These are phyloP conservation scores for Papilio dardanus DNA, from an alignment of 1,140 invertebrate genomes.

Conservation along the genomic window DNA sequence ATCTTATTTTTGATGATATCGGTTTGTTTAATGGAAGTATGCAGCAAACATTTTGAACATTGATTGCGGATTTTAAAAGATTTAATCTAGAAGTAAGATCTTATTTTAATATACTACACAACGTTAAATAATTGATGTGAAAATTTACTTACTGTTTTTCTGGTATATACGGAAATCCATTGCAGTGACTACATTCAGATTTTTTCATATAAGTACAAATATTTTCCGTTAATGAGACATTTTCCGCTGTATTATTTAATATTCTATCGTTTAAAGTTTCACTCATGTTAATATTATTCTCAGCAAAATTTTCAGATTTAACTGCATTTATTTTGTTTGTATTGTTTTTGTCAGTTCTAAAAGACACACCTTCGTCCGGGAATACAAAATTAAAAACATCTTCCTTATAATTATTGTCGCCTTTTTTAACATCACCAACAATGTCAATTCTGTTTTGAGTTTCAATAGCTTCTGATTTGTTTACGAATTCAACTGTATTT, in stretches of 20 bases:
- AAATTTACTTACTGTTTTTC: slow-evolving; percentile 37
- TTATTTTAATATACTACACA: slow-evolving; percentile 25
- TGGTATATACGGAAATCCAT: slow-evolving; percentile 46
- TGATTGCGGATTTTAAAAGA: slow-evolving; percentile 37
- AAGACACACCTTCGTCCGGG: slow-evolving; percentile 46
- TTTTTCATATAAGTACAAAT: slow-evolving; percentile 67
- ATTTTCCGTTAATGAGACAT: slow-evolving; percentile 53
- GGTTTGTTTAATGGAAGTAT: slow-evolving; percentile 53
- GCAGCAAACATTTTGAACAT: slow-evolving; percentile 57
- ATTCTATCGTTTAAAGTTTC: slow-evolving; percentile 42
- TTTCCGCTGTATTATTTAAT: slow-evolving; percentile 47
- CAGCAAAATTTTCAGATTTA: background rate
- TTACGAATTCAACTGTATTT: slow-evolving; percentile 35
- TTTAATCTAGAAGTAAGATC: slow-evolving; percentile 43
- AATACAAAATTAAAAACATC: slow-evolving; percentile 57
- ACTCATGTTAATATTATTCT: slow-evolving; percentile 38
- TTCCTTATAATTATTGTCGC: slow-evolving; percentile 35
- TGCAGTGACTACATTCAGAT: slow-evolving; percentile 50
- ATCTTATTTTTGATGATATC: slow-evolving; percentile 49
- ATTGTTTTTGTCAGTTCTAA: slow-evolving; percentile 38
- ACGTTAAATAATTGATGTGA: background rate
- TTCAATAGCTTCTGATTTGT: slow-evolving; percentile 15
- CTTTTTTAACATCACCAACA: background rate
- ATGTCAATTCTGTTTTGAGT: slow-evolving; percentile 25
- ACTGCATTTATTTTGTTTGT: slow-evolving; percentile 24